A percentile compares a stretch with the other conserved stretches of the same genome.
These are phyloP conservation scores for Lycia hirtaria DNA, from an alignment of 2,888 invertebrate genomes.

Conservation along the genomic window DNA sequence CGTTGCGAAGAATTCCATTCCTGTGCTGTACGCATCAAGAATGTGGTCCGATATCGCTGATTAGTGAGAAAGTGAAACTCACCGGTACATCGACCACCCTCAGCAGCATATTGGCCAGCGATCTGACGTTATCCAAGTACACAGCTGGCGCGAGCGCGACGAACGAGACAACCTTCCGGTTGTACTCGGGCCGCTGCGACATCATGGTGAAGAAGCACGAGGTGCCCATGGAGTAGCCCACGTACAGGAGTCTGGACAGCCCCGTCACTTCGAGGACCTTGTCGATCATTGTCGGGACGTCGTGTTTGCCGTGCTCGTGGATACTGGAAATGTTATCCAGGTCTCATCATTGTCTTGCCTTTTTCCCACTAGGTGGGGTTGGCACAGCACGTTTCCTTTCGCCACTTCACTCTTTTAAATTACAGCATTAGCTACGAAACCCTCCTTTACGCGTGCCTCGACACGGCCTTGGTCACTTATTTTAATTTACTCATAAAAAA, in stretches of 20 bases:
- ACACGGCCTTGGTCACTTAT: too few relatives aligned
- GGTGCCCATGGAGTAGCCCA: conserved; percentile 87
- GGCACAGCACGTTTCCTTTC: too few relatives aligned
- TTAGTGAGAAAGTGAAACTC: too few relatives aligned
- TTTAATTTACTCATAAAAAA: too few relatives aligned
- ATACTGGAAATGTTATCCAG: conserved; percentile 75
- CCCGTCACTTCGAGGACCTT: conserved; percentile 74
- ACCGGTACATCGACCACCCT: conserved; percentile 62
- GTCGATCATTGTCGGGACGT: conserved; percentile 85
- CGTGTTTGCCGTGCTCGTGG: conserved; percentile 86
- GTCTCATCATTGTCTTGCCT: too few relatives aligned
- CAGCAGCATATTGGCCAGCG: conserved; percentile 50
- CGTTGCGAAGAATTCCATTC: not conserved
- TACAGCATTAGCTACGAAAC: too few relatives aligned
- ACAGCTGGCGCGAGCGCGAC: conserved; percentile 83
- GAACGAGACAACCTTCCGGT: conserved; percentile 79
- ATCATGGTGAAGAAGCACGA: conserved; percentile 85
- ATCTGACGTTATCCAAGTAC: conserved; percentile 67
- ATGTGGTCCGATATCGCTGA: too few relatives aligned
- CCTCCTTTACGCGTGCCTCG: too few relatives aligned
- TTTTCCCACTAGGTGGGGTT: too few relatives aligned
- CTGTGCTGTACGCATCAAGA: too few relatives aligned
- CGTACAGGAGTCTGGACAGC: conserved; percentile 72
- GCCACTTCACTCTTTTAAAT: too few relatives aligned
- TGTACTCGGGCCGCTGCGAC: conserved; percentile 82